Base-by-base conservation (phyloP, 2,113 vertebrate species). In the Psittacula cyanocephala region DNA sequence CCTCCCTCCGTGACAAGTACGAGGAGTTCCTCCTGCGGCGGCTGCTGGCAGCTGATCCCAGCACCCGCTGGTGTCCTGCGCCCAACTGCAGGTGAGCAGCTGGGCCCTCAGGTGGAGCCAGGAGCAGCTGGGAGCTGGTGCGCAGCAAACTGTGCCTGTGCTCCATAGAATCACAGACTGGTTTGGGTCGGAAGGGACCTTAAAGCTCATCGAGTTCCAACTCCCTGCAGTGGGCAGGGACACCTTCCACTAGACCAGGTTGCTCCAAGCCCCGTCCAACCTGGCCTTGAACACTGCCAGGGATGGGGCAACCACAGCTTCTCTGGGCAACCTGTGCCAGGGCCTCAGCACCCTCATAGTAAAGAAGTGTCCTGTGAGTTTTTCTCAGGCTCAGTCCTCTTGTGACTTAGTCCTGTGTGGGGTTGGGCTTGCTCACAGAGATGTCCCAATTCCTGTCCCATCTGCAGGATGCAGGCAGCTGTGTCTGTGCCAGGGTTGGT, bases 11-110 rank as follows among this genome's bases (percentile, higher is more conserved):
- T 1, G 98, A 98, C 81, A 98, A 98, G 79, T 99, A 99, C 0
- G 98, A 99, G 77, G 98, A 99, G 82, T 99, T 98, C 93, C 98
- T 98, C 87, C 91, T 99, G 85, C 97, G 98, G 2, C 98, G 98
- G 33, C 98, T 98, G 88, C 97, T 99, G 53, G 98, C 97, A 20
- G 94, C 98, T 0, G 98, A 99, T 52, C 98, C 98, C 0, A 96
- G 98, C 85, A 98, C 98, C 1, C 98, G 98, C 72, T 99, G 99
- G 98, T 99, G 99, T 70, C 99, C 98, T 0, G 98, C 98, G 0
- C 98, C 99, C 0, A 98, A 98, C 96, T 99, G 99, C 98, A 98
- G 98, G 98, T 99, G 95, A 97, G 92, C 0, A 0, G 8, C 10
- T 3, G 33, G 7, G 31, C 9, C 39, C 27, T 27, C 0, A 5